phyloP scores from a whole-genome alignment of 1,140 invertebrate species.

The Campoletis sonorensis region DNA sequence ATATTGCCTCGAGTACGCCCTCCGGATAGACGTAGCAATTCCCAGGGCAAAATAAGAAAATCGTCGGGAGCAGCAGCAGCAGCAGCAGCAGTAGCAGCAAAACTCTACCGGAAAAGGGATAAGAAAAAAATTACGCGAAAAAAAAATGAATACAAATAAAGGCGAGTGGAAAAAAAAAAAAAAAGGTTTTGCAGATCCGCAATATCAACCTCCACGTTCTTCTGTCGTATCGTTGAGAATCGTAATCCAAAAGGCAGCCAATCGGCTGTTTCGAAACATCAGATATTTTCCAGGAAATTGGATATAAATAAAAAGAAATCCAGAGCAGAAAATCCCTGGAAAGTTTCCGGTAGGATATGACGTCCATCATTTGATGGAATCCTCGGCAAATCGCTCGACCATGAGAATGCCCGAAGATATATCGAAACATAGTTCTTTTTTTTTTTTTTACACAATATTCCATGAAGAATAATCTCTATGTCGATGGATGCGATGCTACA shows the following conservation, averaged over 20 bases:
- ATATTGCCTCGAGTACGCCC: constrained; percentile 51
- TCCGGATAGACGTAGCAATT: constrained; percentile 42
- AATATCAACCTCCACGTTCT: constrained; percentile 4
- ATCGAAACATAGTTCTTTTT: background rate
- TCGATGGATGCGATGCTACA: background rate
- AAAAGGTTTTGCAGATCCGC: constrained; percentile 19
- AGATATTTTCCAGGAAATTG: constrained; percentile 1
- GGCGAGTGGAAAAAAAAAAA: background rate
- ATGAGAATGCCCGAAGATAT: background rate
- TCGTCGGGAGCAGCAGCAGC: background rate
- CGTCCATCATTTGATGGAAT: background rate
- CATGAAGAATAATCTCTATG: background rate
- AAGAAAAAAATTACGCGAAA: constrained; percentile 5
- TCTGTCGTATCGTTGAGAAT: background rate
- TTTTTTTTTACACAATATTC: background rate
- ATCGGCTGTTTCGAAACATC: background rate
- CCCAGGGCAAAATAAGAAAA: constrained; percentile 39
- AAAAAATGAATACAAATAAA: background rate
- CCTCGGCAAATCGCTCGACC: background rate
- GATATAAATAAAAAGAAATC: background rate
- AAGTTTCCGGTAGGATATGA: background rate
- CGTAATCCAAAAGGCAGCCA: background rate
- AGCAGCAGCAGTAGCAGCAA: too few species aligned
- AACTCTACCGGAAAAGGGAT: background rate
- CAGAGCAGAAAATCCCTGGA: background rate